Conservation (phyloP, 2,888 invertebrate genomes). For the Drosophila fungiperda region DNA sequence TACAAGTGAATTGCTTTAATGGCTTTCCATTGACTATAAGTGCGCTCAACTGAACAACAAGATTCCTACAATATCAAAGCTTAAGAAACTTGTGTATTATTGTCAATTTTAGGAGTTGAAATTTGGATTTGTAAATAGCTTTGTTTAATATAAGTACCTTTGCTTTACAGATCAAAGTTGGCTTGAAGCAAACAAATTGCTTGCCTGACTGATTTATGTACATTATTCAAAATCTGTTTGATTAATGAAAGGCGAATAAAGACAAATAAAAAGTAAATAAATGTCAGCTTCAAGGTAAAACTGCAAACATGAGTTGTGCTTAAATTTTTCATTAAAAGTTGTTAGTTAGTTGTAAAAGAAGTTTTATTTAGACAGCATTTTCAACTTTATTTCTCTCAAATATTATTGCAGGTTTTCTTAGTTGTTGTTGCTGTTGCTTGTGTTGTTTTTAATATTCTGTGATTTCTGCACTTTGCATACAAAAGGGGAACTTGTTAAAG, state of each 20-base stretch:
- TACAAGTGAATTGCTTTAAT: constrained; percentile 19
- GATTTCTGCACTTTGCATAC: constrained; percentile 36
- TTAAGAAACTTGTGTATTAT: background rate
- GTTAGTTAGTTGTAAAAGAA: background rate
- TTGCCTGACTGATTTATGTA: background rate
- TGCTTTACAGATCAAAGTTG: background rate
- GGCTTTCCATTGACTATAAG: constrained; percentile 31
- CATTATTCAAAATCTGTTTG: background rate
- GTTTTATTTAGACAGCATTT: background rate
- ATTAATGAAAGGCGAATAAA: background rate
- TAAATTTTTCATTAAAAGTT: background rate
- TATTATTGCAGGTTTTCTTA: background rate
- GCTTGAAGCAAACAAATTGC: background rate
- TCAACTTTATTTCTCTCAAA: background rate
- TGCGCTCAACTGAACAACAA: background rate
- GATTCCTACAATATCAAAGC: constrained; percentile 6
- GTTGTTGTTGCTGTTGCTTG: background rate
- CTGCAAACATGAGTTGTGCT: background rate
- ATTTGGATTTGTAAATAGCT: background rate
- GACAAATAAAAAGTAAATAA: background rate
- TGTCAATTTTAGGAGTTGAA: background rate
- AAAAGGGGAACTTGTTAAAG: constrained; percentile 36
- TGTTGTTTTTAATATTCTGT: constrained; percentile 18
- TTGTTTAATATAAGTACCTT: background rate
- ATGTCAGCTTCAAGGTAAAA: background rate